These are phyloP conservation scores for Ochotona curzoniae DNA, from an alignment of 2,113 vertebrate species.

Conservation along the genomic window DNA sequence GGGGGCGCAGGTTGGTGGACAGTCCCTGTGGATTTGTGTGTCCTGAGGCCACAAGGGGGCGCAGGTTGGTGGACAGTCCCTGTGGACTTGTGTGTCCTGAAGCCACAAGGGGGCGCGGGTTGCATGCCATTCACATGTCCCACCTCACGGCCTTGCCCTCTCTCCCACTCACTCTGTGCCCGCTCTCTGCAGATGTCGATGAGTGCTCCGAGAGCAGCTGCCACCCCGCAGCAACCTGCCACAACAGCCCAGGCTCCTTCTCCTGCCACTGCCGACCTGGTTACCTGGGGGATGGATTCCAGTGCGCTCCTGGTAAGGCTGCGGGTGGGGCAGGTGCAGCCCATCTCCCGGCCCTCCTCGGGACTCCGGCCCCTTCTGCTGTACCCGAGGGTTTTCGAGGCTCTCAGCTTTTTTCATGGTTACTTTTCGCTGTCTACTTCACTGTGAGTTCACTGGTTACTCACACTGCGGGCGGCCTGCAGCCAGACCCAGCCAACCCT, in stretches of 20 bases:
- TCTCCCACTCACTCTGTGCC: not conserved
- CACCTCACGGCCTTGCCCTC: not conserved
- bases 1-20: too few relatives aligned
- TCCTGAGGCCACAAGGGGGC: not conserved
- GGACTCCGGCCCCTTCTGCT: not conserved
- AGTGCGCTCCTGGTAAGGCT: constrained; percentile 88
- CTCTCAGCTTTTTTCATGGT: not conserved
- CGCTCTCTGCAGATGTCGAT: constrained; percentile 86
- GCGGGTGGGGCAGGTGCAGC: not conserved
- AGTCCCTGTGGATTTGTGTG: accelerated
- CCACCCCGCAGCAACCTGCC: constrained; percentile 88
- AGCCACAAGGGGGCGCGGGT: too few relatives aligned
- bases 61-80: too few relatives aligned
- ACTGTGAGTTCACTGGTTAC: not conserved
- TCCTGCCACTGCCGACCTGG: constrained; percentile 90
- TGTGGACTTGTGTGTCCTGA: too few relatives aligned
- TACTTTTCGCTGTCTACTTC: not conserved
- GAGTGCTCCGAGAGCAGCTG: constrained; percentile 91
- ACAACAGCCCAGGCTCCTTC: constrained; percentile 91
- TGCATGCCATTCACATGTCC: not conserved
- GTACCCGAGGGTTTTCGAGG: not conserved
- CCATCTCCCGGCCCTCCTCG: not conserved
- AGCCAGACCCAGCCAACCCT: not conserved
- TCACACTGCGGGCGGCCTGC: not conserved
- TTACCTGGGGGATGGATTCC: constrained; percentile 91